These are phyloP conservation scores for Heliopora coerulea DNA, from an alignment of 92 coral and sea anemone genomes.

Conservation along the genomic window DNA sequence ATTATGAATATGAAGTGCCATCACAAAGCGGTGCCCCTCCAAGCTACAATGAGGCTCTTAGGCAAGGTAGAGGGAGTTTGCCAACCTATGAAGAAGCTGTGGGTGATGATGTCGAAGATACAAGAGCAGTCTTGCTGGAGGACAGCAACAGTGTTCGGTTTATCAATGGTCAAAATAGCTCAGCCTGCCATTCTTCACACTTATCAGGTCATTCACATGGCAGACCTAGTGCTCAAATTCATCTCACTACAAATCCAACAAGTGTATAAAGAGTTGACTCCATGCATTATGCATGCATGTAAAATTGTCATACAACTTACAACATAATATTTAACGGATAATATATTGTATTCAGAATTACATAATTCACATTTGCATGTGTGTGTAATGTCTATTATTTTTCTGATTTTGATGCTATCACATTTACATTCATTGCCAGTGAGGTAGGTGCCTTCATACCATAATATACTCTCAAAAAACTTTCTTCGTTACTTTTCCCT, in stretches of 20 bases:
- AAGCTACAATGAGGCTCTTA: slow-evolving; percentile 80
- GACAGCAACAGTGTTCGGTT: slow-evolving; percentile 8
- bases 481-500: too few relatives aligned
- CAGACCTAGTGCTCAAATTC: slow-evolving; percentile 11
- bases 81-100: slow-evolving; percentile 87
- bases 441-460: too few relatives aligned
- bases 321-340: too few relatives aligned
- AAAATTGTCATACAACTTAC: too few relatives aligned
- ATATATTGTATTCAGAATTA: too few relatives aligned
- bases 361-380: too few relatives aligned
- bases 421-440: too few relatives aligned
- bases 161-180: background rate
- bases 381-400: too few relatives aligned
- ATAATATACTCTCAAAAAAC: too few relatives aligned
- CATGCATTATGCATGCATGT: too few relatives aligned
- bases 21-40: slow-evolving; percentile 70
- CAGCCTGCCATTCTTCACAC: slow-evolving; percentile 1
- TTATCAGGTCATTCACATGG: background rate
- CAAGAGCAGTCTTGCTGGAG: slow-evolving; percentile 1
- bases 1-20: slow-evolving; percentile 51
- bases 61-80: slow-evolving; percentile 40
- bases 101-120: slow-evolving; percentile 1
- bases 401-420: too few relatives aligned
- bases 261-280: background rate
- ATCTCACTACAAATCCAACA: slow-evolving; percentile 4